phyloP scores from a whole-genome alignment of 2,797 vertebrate genomes.

The Columba guinea region DNA sequence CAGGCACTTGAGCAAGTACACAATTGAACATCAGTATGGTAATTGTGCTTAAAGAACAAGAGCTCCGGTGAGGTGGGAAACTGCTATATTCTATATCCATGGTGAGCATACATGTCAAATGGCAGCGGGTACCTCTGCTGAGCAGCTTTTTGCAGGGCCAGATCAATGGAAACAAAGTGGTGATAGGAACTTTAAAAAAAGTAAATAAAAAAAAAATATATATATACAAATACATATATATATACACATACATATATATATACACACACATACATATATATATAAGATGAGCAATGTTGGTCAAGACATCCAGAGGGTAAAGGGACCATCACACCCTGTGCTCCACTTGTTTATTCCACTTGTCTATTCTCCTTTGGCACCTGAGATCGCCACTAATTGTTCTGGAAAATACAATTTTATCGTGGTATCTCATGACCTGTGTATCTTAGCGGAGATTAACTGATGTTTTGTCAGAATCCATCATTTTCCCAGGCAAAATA shows the following conservation, averaged over 20 bases:
- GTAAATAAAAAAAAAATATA: too few relatives aligned
- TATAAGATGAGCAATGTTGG: not conserved
- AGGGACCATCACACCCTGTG: not conserved
- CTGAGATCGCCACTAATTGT: not conserved
- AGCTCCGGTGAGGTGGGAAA: not conserved
- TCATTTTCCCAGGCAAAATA: not conserved
- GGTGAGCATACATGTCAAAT: not conserved
- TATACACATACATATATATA: too few relatives aligned
- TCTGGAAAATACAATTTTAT: not conserved
- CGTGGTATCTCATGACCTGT: not conserved
- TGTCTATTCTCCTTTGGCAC: not conserved
- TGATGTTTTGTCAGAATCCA: not conserved
- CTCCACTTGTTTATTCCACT: accelerated
- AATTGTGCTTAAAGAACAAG: not conserved
- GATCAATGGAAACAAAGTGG: not conserved
- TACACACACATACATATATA: too few relatives aligned
- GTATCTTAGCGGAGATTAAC: not conserved
- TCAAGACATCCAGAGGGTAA: not conserved
- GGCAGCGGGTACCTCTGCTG: not conserved
- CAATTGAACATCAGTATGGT: not conserved
- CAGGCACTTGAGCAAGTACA: not conserved
- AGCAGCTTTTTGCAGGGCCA: too few relatives aligned
- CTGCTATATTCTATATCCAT: too few relatives aligned
- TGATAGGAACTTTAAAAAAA: not conserved
- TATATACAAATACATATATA: too few relatives aligned